Percentiles rank a stretch among this genome's conserved stretches.
These are phyloP conservation scores for Saxidomus purpurata DNA, from an alignment of 1,140 invertebrate genomes.

Conservation along the genomic window DNA sequence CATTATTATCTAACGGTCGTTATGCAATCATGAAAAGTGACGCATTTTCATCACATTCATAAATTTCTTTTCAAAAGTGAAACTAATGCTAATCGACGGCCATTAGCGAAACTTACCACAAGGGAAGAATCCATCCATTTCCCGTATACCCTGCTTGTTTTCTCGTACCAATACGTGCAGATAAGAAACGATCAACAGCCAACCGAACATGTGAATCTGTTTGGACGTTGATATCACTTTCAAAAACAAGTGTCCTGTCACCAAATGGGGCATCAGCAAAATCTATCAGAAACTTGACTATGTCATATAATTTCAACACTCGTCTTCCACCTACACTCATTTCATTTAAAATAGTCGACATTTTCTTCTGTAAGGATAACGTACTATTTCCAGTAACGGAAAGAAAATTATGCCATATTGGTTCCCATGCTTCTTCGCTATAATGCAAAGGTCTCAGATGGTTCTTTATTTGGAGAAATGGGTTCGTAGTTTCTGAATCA, in stretches of 20 bases:
- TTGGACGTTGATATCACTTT: background rate
- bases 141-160: background rate
- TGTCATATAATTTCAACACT: background rate
- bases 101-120: background rate
- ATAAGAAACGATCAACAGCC: background rate
- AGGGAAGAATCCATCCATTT: conserved; percentile 35
- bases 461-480: background rate
- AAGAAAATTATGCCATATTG: conserved; percentile 40
- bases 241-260: background rate
- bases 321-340: conserved; percentile 31
- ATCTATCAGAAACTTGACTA: conserved; percentile 4
- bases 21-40: too few relatives aligned
- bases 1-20: too few relatives aligned
- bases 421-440: background rate
- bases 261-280: conserved; percentile 14
- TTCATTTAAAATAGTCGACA: conserved; percentile 13
- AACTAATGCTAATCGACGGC: too few relatives aligned
- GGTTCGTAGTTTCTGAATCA: background rate
- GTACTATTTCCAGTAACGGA: background rate
- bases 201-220: background rate
- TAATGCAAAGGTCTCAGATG: background rate
- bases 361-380: background rate
- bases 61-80: too few relatives aligned
- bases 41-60: too few relatives aligned
- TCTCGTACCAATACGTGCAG: conserved; percentile 38